Conservation (phyloP, 2,888 invertebrate species). For the Cordilura impudica region DNA sequence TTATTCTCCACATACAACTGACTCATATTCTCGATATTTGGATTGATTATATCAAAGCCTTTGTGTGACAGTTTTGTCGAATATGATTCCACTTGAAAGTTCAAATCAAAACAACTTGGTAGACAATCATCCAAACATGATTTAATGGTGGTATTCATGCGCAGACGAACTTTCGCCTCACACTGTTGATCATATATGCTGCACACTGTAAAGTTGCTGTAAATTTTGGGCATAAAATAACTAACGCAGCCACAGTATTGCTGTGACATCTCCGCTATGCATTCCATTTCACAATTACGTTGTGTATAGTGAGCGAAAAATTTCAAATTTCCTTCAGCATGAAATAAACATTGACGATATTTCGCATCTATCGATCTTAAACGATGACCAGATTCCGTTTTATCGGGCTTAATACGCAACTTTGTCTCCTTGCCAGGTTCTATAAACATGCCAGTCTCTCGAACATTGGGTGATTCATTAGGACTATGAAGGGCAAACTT, state of each 20-base stretch:
- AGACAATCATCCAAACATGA: slow-evolving; percentile 80
- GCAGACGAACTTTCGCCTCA: slow-evolving; percentile 66
- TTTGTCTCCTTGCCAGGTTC: slow-evolving; percentile 72
- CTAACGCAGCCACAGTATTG: slow-evolving; percentile 72
- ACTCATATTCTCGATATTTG: slow-evolving; percentile 62
- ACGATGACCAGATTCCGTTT: slow-evolving; percentile 68
- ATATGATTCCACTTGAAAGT: slow-evolving; percentile 82
- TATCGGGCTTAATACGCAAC: slow-evolving; percentile 70
- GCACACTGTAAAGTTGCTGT: slow-evolving; percentile 83
- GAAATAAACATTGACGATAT: slow-evolving; percentile 84
- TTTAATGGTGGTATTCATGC: slow-evolving; percentile 63
- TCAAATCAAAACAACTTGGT: slow-evolving; percentile 85
- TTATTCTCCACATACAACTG: slow-evolving; percentile 78
- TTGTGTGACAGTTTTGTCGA: slow-evolving; percentile 79
- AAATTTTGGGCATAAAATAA: slow-evolving; percentile 80
- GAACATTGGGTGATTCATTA: slow-evolving; percentile 72
- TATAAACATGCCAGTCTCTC: slow-evolving; percentile 71
- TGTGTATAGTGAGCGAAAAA: slow-evolving; percentile 86
- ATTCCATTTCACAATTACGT: slow-evolving; percentile 88
- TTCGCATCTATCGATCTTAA: slow-evolving; percentile 67
- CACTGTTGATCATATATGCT: slow-evolving; percentile 84
- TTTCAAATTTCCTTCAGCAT: slow-evolving; percentile 83
- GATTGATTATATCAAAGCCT: slow-evolving; percentile 66
- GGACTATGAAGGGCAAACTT: slow-evolving; percentile 74
- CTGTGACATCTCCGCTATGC: slow-evolving; percentile 84